Conservation (phyloP, 1,140 invertebrate genomes). For the Bombus superbus region DNA sequence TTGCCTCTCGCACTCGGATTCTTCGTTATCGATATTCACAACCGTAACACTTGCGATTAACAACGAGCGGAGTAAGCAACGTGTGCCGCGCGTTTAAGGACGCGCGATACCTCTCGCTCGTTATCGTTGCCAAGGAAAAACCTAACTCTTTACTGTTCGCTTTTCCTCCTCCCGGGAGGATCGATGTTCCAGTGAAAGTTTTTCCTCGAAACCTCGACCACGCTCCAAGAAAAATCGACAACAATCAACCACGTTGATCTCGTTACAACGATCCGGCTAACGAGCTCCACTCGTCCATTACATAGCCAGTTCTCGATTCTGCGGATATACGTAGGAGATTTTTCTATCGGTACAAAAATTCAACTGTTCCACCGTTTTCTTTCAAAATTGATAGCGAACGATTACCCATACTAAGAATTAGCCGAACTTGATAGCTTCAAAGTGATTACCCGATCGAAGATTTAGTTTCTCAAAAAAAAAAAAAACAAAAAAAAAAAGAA, state of each 20-base stretch:
- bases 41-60: slow-evolving; percentile 79
- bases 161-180: not conserved
- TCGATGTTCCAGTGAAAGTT: not conserved
- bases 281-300: not conserved
- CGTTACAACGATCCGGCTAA: not conserved
- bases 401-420: not conserved
- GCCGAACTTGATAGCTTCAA: too few species aligned
- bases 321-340: too few species aligned
- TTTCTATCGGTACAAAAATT: too few species aligned
- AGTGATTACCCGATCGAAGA: too few species aligned
- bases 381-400: not conserved
- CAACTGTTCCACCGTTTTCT: too few species aligned
- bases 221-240: not conserved
- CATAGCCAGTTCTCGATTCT: too few species aligned
- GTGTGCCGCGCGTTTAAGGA: slow-evolving; percentile 31
- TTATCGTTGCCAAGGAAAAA: slow-evolving; percentile 47
- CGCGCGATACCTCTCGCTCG: slow-evolving; percentile 8
- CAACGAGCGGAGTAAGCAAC: slow-evolving; percentile 49
- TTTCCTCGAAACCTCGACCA: not conserved
- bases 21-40: slow-evolving; percentile 74
- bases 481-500: too few species aligned
- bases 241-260: slow-evolving; percentile 9
- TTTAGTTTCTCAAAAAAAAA: not conserved
- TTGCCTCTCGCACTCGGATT: not conserved
- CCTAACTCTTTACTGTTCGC: not conserved